Conservation (phyloP, 2,888 invertebrate species). For the Saturnia japonica region DNA sequence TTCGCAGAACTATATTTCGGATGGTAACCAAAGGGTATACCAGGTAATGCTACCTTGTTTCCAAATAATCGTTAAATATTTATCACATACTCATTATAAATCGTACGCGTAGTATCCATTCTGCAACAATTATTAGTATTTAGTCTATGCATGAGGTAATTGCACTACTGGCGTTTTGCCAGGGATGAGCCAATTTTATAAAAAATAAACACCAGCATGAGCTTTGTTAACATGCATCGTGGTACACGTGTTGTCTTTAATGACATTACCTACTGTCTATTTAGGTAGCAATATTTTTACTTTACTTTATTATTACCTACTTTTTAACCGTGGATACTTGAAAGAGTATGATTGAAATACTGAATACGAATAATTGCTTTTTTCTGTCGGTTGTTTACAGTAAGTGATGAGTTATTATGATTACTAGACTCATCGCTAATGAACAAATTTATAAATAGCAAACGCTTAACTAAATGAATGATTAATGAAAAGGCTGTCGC, state of each 20-base stretch:
- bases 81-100: background rate
- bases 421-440: background rate
- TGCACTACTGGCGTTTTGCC: slow-evolving; percentile 56
- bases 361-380: background rate
- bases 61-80: background rate
- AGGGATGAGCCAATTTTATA: slow-evolving; percentile 54
- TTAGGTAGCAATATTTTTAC: background rate
- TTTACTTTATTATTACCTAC: background rate
- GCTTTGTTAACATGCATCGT: slow-evolving; percentile 59
- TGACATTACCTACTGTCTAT: background rate
- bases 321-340: background rate
- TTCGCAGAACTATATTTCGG: background rate
- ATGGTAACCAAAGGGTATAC: background rate
- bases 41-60: too few species aligned
- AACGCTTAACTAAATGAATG: slow-evolving; percentile 8
- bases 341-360: background rate
- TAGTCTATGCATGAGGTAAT: slow-evolving; percentile 39
- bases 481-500: background rate
- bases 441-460: slow-evolving; percentile 2
- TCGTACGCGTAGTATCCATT: background rate
- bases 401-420: background rate
- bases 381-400: background rate
- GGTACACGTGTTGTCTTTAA: background rate
- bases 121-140: slow-evolving; percentile 9
- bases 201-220: slow-evolving; percentile 33